Percentiles rank a stretch among this genome's conserved stretches.
Evolutionary conservation across 1,140 invertebrate genomes (phyloP).

Genomic region (Xylocopa sonorina): DNA sequence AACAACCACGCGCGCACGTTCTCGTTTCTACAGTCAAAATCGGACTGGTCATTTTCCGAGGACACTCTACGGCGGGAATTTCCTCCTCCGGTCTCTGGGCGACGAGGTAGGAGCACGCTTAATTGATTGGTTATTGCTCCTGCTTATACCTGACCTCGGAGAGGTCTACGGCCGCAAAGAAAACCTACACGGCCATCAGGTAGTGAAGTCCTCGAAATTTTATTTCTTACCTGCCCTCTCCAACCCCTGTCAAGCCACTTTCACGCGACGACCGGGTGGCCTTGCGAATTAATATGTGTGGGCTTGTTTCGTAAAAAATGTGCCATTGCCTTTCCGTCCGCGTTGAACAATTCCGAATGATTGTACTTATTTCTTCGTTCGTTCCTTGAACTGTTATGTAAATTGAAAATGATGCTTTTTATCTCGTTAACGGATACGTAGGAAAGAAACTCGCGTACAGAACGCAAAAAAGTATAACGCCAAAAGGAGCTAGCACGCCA

Average conservation of each 20-base stretch:
- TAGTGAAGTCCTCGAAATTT: background rate
- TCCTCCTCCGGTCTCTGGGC: no score
- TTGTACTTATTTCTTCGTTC: no score
- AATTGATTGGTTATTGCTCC: slow-evolving; percentile 32
- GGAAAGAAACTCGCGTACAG: background rate
- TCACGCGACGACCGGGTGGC: no score
- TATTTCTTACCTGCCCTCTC: background rate
- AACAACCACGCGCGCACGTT: background rate
- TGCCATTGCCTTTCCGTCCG: no score
- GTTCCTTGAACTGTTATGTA: no score
- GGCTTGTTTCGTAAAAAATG: no score
- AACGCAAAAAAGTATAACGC: no score
- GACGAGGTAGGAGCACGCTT: background rate
- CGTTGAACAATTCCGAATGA: no score
- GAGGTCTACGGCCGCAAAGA: background rate
- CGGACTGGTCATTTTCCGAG: slow-evolving; percentile 2
- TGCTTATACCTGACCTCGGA: background rate
- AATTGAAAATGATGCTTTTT: no score
- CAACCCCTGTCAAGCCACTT: no score
- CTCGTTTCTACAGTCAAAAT: background rate
- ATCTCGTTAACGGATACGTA: no score
- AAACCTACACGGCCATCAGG: background rate
- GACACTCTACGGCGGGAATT: background rate
- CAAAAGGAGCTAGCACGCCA: background rate
- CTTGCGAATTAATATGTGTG: background rate